Percentiles rank a stretch among this genome's conserved stretches.
These are phyloP conservation scores for Heteractis magnifica DNA, from an alignment of 92 coral and sea anemone genomes.

Conservation along the genomic window DNA sequence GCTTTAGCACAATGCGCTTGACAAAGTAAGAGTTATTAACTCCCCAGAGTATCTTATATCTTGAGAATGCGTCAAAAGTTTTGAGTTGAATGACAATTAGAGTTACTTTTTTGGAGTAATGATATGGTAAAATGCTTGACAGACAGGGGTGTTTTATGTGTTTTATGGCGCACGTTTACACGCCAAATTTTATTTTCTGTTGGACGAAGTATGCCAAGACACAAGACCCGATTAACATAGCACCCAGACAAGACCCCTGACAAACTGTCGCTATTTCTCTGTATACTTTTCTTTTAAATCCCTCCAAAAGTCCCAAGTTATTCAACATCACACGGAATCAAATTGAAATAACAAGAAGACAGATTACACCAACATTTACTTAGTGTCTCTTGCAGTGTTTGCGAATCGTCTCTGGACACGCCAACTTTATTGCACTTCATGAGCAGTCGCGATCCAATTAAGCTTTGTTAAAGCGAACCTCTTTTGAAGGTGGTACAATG, in stretches of 20 bases:
- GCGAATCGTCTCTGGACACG: not conserved
- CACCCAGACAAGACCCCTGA: not conserved
- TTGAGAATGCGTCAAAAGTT: not conserved
- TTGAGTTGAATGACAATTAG: not conserved
- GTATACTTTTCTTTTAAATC: not conserved
- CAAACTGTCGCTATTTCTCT: not conserved
- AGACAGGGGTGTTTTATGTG: not conserved
- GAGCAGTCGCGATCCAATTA: slow-evolving; percentile 36
- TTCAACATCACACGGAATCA: not conserved
- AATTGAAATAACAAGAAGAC: slow-evolving; percentile 9
- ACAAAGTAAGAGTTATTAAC: not conserved
- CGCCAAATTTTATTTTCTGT: not conserved
- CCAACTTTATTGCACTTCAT: slow-evolving; percentile 7
- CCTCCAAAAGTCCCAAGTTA: not conserved
- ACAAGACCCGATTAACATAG: not conserved
- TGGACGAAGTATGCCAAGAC: not conserved
- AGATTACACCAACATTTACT: slow-evolving; percentile 8
- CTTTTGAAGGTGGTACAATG: slow-evolving; percentile 37
- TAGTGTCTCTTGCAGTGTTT: slow-evolving; percentile 1
- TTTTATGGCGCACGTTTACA: not conserved
- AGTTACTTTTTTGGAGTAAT: not conserved
- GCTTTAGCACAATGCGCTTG: not conserved
- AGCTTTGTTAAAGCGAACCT: slow-evolving; percentile 34
- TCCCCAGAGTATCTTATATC: not conserved
- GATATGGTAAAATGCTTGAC: not conserved